Evolutionary conservation across 2,113 vertebrate species (phyloP).

Genomic region (Passerina amoena): DNA sequence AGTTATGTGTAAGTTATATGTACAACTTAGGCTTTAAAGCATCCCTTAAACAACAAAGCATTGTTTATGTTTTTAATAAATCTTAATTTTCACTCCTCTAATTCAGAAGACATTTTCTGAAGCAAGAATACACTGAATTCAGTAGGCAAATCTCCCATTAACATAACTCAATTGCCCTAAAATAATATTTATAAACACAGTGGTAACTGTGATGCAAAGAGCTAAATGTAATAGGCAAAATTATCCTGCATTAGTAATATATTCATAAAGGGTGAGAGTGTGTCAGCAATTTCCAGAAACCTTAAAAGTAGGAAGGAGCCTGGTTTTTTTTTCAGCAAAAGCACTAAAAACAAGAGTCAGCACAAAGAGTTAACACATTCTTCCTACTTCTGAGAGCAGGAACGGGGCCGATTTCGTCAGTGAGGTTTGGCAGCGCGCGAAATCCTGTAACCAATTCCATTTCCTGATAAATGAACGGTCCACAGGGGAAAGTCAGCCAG

Average conservation of each 20-base stretch:
- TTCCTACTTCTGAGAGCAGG: slow-evolving; percentile 54
- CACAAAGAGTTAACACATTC: slow-evolving; percentile 55
- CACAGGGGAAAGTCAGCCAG: slow-evolving; percentile 73
- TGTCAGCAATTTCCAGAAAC: neutral
- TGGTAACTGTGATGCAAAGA: neutral
- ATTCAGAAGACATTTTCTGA: neutral
- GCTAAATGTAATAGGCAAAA: neutral
- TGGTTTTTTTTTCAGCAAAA: neutral
- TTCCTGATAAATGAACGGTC: slow-evolving; percentile 82
- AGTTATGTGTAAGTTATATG: neutral
- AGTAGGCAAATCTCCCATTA: neutral
- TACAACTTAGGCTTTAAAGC: neutral
- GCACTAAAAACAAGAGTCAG: neutral
- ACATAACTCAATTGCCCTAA: neutral
- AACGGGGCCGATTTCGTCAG: slow-evolving; percentile 72
- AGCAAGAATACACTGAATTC: neutral
- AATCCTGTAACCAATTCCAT: slow-evolving; percentile 81
- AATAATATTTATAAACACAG: neutral
- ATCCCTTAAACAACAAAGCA: slow-evolving; percentile 23
- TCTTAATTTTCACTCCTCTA: neutral
- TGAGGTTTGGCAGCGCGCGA: slow-evolving; percentile 77
- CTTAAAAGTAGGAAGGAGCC: neutral
- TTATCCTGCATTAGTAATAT: neutral
- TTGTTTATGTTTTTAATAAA: neutral
- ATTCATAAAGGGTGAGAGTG: neutral